Evolutionary conservation across 2,888 invertebrate genomes (phyloP).

Genomic region (Megalurothrips usitatus): DNA sequence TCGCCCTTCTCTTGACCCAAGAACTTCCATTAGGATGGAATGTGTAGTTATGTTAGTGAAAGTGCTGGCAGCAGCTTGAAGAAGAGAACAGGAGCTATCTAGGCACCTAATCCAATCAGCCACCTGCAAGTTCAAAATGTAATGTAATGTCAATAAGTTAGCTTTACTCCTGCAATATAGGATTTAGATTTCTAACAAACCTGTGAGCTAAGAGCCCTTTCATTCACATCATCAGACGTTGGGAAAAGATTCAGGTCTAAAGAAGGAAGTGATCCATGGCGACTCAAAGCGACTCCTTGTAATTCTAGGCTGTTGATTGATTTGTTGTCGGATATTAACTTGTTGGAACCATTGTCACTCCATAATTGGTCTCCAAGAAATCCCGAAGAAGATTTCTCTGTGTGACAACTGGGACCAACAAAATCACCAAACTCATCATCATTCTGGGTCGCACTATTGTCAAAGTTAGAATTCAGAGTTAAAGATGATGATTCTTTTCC

Average conservation of each 20-base stretch:
- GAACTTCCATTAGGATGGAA: background rate
- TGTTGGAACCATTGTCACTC: background rate
- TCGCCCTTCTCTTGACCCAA: background rate
- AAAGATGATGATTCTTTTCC: background rate
- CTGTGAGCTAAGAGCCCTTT: background rate
- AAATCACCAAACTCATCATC: constrained; percentile 9
- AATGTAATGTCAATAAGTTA: background rate
- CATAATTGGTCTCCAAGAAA: background rate
- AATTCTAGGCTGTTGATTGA: background rate
- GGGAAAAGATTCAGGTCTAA: constrained; percentile 10
- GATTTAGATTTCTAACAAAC: background rate
- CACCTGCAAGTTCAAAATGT: background rate
- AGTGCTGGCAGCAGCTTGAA: background rate
- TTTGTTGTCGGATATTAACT: background rate
- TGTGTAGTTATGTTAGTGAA: background rate
- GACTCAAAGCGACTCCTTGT: background rate
- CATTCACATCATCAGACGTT: background rate
- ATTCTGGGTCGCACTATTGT: background rate
- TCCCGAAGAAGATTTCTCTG: background rate
- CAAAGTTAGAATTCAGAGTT: background rate
- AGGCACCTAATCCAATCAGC: background rate
- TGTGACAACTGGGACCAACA: background rate
- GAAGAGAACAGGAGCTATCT: background rate
- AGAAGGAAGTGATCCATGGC: constrained; percentile 10
- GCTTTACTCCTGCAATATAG: background rate